Evolutionary conservation across 2,888 invertebrate genomes (phyloP), one percentile per base, ranked within the genome.

Genomic region (Apotomis turbidana): DNA sequence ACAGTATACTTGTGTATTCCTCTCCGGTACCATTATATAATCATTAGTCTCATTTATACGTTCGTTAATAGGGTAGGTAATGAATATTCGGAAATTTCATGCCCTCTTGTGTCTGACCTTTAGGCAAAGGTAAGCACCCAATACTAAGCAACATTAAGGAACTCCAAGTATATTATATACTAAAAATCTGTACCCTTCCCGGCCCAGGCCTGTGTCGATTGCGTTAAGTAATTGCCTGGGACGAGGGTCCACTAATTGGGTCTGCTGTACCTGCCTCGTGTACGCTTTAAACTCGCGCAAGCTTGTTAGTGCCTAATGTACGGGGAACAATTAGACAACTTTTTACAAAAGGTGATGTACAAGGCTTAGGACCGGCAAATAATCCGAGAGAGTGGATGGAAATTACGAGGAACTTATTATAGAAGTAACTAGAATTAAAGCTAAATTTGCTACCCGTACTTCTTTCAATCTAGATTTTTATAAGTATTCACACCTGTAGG

Each of bases 191-290:
- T 51, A 46, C 54, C 64, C 61, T 70, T 60, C 46, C 13, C 70
- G 64, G 38, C 70, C 64, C 59, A 52, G 70, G 8, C 38, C 55
- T 41, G 55, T 6, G 60, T 57, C 55, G 52, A 59, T 70, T 13
- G 61, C 67, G 41, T 62, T 60, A 71, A 49, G 61, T 67, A 71
- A 71, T 68, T 67, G 61, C 51, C 61, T 9, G 36, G 60, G 54
- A 62, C 61, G 61, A 67, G 67, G 67, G 61, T 57, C 49, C 27
- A 61, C 61, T 71, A 71, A 68, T 71, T 71, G 71, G 71, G 61
- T 62, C 62, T 62, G 54, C 55, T 15, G 46, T 67, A 51, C 61
- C 66, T 67, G 61, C 10, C 4, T 55, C 54, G 54, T 44, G 44
- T 57, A 46, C 66, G 44, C 9, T 60, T 27, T 57, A 41, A 52